Base-by-base conservation (phyloP, 2,113 vertebrate genomes). In the Rhinolophus sinicus region DNA sequence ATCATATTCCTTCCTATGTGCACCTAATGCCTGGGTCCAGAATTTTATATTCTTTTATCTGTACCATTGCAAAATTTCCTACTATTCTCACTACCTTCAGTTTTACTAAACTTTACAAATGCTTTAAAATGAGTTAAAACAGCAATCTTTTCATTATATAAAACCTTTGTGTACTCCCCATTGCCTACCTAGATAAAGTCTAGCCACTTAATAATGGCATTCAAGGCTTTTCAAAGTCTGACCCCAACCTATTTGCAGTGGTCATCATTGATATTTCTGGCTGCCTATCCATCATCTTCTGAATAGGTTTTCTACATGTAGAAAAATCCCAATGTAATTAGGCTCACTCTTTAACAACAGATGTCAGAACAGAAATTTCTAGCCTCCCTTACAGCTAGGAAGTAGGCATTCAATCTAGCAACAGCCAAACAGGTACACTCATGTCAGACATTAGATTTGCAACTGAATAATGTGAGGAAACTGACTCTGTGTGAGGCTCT, bases 351-450 rank as follows among this genome's bases (percentile, higher is more conserved):
- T 93, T 80, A 84, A 84, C 21, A 73, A 28, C 10, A 92, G 35
- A 88, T 67, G 10, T 26, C 10, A 33, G 40, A 80, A 60, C 40
- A 92, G 84, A 92, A 75, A 69, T 94, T 44, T 72, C 22, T 94
- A 80, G 77, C 64, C n/a, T 75, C 64, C 19, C 35, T 92, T 96
- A 78, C 50, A 92, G 50, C 58, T 92, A 94, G 50, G 65, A 89
- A 96, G 22, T 28, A 92, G 18, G 1, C 58, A 40, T 58, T 69
- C 78, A 83, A 94, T 75, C 38, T 95, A 92, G 60, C 24, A 87
- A 69, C 44, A 78, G 33, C n/a, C 87, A 92, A 94, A 83, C 18
- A 73, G 44, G 33, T 24, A 67, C 11, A 80, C 33, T 94, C 47
- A 94, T 60, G 47, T 58, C 28, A 81, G 28, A 85, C 8, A 21